Conservation (phyloP, 2,888 invertebrate genomes). For the Allolobophora icterica region DNA sequence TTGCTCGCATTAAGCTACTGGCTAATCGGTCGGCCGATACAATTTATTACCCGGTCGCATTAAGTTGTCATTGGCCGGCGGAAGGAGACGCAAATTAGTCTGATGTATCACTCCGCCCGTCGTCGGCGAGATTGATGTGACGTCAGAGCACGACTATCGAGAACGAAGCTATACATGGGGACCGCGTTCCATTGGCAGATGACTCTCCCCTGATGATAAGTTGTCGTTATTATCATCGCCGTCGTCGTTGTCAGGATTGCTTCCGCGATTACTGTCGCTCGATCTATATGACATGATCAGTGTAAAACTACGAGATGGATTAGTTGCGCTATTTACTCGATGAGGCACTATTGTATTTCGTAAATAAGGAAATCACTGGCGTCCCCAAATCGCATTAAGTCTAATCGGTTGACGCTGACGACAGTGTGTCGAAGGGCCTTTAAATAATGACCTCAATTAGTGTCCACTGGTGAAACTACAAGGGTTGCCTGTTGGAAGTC, state of each 20-base stretch:
- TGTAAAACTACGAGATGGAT: neutral
- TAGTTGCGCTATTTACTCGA: neutral
- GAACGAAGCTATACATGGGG: neutral
- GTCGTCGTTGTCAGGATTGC: neutral
- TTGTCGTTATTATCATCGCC: neutral
- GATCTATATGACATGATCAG: too few species aligned
- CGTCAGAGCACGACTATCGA: conserved; percentile 13
- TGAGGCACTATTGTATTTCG: neutral
- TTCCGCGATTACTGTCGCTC: neutral
- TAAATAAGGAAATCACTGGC: neutral
- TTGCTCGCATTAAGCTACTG: neutral
- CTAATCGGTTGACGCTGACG: neutral
- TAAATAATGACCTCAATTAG: neutral
- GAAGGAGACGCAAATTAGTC: conserved; percentile 28
- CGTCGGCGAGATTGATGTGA: conserved; percentile 22
- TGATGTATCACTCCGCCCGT: conserved; percentile 28
- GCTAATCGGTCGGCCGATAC: neutral
- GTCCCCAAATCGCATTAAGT: neutral
- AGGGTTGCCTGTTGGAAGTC: too few species aligned
- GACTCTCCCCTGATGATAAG: neutral
- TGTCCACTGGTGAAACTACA: neutral
- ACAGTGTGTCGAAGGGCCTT: neutral
- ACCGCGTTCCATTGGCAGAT: conserved; percentile 6
- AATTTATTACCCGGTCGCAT: conserved; percentile 22
- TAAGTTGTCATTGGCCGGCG: conserved; percentile 27